Base-by-base conservation (phyloP, 2,888 invertebrate species). In the Drosophila incognita region DNA sequence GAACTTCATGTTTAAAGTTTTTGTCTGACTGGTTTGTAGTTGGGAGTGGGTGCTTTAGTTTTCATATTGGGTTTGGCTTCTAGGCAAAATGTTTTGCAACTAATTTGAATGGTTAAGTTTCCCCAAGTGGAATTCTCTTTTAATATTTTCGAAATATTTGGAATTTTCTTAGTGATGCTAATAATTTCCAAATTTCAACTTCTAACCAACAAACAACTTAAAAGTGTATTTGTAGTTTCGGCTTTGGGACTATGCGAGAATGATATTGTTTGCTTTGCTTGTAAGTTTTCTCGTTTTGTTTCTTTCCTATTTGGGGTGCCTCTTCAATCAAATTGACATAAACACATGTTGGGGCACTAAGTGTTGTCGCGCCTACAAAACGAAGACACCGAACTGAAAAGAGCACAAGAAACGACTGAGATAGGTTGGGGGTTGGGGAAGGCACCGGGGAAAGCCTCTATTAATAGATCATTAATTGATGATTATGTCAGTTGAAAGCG, bases 401-500 rank as follows among this genome's bases (percentile, higher is more conserved):
- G 21, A 21, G 24, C 24, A 24, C 4, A 46, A 46, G 46, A 46
- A 24, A 24, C 4, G 46, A 21, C 21, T 15, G 21, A 46, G 24
- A 24, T 46, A 15, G 53, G 29, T 24, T 42, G 35, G 56, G 36
- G 49, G 18, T 1, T 48, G 18, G 35, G 18, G 13, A 31, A 5
- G 21, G 31, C n/a, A 29, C 11, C 2, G 66, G 70, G 72, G 61
- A 66, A 69, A 68, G 79, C 74, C 80, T 74, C 83, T 91, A 88
- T 90, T 90, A 90, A 91, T 91, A 91, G 81, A 74, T 76, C 82
- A 86, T 91, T 91, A 92, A 91, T 91, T 92, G 92, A 91, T 91
- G 91, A 90, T 91, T 87, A 89, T 92, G 91, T 89, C 89, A 89
- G 83, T 87, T 82, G 89, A 81, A 85, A 85, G 83, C 84, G 91